These are phyloP conservation scores for Pachyrhynchus sulphureomaculatus DNA, from an alignment of 1,140 invertebrate species.

Conservation along the genomic window DNA sequence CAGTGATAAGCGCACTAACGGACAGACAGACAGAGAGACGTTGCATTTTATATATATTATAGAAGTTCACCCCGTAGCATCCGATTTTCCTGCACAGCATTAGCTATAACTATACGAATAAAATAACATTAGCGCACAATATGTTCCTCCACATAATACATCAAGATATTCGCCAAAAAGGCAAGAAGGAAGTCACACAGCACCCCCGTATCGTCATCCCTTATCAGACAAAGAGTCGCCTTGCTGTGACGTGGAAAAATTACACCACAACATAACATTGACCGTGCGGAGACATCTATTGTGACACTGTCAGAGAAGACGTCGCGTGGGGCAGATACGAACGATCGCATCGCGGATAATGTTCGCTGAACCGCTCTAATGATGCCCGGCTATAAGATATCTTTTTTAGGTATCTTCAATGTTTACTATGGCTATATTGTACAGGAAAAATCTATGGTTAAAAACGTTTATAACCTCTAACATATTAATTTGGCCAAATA, in stretches of 20 bases:
- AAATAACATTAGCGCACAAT: no score
- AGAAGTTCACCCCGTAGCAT: no score
- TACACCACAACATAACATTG: conserved; percentile 50
- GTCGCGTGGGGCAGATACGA: conserved; percentile 27
- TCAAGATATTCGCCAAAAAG: conserved; percentile 1
- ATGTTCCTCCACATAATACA: conserved; percentile 1
- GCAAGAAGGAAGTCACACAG: conserved; percentile 13
- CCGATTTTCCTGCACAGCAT: no score
- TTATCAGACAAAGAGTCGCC: conserved; percentile 50
- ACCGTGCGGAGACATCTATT: conserved; percentile 49
- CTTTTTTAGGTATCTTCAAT: not conserved
- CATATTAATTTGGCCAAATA: no score
- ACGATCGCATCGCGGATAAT: conserved; percentile 10
- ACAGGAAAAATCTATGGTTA: no score
- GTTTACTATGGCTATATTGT: no score
- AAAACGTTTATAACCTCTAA: no score
- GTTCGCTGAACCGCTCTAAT: conserved; percentile 25
- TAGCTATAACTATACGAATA: no score
- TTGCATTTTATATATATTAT: no score
- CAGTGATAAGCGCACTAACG: no score
- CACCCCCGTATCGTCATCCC: conserved; percentile 27
- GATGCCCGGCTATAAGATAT: conserved; percentile 7
- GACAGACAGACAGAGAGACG: no score
- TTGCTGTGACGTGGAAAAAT: conserved; percentile 51
- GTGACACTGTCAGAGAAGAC: conserved; percentile 41